phyloP scores from a whole-genome alignment of 2,797 vertebrate species.

The Cryptoprocta ferox region DNA sequence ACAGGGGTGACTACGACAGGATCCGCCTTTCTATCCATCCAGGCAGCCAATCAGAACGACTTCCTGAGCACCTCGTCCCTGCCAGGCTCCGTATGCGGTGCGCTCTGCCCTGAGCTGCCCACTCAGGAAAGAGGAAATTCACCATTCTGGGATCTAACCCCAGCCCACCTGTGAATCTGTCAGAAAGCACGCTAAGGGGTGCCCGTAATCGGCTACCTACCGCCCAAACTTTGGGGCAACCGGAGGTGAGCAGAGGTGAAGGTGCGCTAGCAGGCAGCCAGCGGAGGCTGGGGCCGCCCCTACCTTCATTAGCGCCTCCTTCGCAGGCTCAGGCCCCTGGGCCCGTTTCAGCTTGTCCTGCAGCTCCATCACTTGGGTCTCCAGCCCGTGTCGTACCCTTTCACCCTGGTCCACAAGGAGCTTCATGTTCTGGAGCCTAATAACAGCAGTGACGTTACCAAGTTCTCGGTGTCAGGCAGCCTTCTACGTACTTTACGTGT shows the following conservation, averaged over 20 bases:
- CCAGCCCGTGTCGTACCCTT: slow-evolving; percentile 85
- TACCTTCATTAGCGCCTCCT: slow-evolving; percentile 90
- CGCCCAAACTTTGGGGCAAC: not conserved
- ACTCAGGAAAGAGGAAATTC: not conserved
- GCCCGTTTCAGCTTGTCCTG: slow-evolving; percentile 91
- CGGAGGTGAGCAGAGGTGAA: not conserved
- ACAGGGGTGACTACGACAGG: not conserved
- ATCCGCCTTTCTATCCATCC: not conserved
- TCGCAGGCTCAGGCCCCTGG: slow-evolving; percentile 70
- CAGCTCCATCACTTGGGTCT: slow-evolving; percentile 90
- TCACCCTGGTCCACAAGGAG: slow-evolving; percentile 91
- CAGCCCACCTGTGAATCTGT: not conserved
- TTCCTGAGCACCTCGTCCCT: not conserved
- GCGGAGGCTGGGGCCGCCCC: not conserved
- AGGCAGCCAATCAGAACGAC: not conserved
- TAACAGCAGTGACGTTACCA: accelerated
- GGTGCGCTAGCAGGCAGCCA: not conserved
- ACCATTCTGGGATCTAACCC: not conserved
- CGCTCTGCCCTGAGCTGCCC: not conserved
- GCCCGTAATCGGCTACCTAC: not conserved
- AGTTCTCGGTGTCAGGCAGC: not conserved
- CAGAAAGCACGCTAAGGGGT: not conserved
- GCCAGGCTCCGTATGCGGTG: not conserved
- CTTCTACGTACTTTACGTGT: not conserved
- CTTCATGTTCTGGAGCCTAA: slow-evolving; percentile 91